A percentile compares a stretch with the other conserved stretches of the same genome.
phyloP scores from a whole-genome alignment of 1,140 invertebrate species.

The Calephelis virginiensis region DNA sequence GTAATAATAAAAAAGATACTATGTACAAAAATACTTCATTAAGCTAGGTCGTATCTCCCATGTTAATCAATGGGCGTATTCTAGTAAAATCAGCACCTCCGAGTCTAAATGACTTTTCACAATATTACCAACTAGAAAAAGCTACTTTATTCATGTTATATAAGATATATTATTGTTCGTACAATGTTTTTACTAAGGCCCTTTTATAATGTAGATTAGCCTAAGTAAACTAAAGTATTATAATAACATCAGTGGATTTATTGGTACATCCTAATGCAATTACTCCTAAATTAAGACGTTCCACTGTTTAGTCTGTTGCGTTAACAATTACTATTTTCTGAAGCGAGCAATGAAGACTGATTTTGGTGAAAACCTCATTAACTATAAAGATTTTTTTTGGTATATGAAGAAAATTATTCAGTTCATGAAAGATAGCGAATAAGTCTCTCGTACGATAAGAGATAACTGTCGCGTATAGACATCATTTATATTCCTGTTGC shows the following conservation, averaged over 20 bases:
- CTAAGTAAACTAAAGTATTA: conserved; percentile 64
- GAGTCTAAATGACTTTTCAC: conserved; percentile 24
- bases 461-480: too few relatives aligned
- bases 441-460: too few relatives aligned
- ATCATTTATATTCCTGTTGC: too few relatives aligned
- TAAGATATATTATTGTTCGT: conserved; percentile 27
- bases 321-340: conserved; percentile 22
- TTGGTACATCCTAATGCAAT: conserved; percentile 63
- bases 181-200: background rate
- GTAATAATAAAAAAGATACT: conserved; percentile 68
- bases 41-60: conserved; percentile 60
- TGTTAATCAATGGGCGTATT: conserved; percentile 70
- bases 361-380: background rate
- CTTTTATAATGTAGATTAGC: conserved; percentile 19
- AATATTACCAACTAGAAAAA: conserved; percentile 23
- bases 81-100: conserved; percentile 48
- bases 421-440: too few relatives aligned
- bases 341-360: background rate
- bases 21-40: conserved; percentile 72
- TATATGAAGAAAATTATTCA: too few relatives aligned
- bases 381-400: too few relatives aligned
- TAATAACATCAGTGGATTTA: conserved; percentile 67
- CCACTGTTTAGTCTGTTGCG: conserved; percentile 37
- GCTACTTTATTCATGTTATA: conserved; percentile 11
- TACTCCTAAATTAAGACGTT: conserved; percentile 68